phyloP scores from a whole-genome alignment of 2,113 vertebrate species.

The Phalacrocorax aristotelis region DNA sequence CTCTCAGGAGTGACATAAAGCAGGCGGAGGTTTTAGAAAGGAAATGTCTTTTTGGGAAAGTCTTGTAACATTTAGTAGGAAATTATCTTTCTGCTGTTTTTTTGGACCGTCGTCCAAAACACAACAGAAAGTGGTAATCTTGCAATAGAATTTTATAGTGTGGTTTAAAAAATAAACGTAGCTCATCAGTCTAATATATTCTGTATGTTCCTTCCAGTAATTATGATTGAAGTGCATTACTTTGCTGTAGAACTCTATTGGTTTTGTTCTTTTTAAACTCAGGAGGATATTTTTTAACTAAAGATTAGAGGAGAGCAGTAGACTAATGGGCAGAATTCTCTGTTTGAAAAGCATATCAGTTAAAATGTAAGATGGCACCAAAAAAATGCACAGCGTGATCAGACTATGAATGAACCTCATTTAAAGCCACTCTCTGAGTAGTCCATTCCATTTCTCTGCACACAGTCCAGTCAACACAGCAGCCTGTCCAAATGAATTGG shows the following conservation, averaged over 20 bases:
- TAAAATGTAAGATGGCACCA: slow-evolving; percentile 51
- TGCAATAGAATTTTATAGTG: neutral
- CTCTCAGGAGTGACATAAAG: neutral
- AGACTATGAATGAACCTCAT: slow-evolving; percentile 37
- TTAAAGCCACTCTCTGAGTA: neutral
- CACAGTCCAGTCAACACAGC: neutral
- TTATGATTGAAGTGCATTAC: slow-evolving; percentile 17
- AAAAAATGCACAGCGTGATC: slow-evolving; percentile 23
- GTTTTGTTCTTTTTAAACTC: slow-evolving; percentile 34
- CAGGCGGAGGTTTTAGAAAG: neutral
- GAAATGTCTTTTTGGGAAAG: neutral
- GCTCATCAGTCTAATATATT: slow-evolving; percentile 17
- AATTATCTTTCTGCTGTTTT: neutral
- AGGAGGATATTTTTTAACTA: slow-evolving; percentile 28
- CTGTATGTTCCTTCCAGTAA: neutral
- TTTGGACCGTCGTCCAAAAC: neutral
- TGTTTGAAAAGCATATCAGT: slow-evolving; percentile 48
- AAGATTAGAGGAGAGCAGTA: slow-evolving; percentile 13
- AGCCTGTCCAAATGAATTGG: neutral
- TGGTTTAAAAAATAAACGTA: slow-evolving; percentile 36
- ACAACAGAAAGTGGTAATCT: slow-evolving; percentile 8
- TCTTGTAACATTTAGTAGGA: neutral
- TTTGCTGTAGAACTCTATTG: slow-evolving; percentile 4
- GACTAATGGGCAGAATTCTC: slow-evolving; percentile 35
- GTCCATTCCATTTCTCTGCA: slow-evolving; percentile 16